These are phyloP conservation scores for Allolobophora icterica DNA, from an alignment of 2,888 invertebrate genomes.

Conservation along the genomic window DNA sequence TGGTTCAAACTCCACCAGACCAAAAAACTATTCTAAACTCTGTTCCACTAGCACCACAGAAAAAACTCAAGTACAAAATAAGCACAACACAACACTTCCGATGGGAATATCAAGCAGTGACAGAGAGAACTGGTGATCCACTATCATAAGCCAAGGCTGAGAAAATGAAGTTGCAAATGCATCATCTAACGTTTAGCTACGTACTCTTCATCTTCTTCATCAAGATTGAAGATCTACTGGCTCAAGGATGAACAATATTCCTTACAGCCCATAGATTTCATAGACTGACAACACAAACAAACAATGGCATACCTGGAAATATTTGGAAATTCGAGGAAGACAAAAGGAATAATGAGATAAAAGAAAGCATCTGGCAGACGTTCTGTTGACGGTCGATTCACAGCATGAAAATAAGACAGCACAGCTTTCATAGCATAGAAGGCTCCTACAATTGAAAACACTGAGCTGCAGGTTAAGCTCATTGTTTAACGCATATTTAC, in stretches of 20 bases:
- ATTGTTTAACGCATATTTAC: too few relatives aligned
- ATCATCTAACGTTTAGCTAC: not conserved
- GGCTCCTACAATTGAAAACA: conserved; percentile 53
- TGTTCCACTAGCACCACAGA: not conserved
- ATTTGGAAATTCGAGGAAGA: conserved; percentile 49
- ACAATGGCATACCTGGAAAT: conserved; percentile 28
- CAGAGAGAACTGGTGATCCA: not conserved
- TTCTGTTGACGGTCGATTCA: conserved; percentile 53
- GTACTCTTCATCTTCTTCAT: not conserved
- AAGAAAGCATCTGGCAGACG: conserved; percentile 59
- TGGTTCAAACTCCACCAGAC: not conserved
- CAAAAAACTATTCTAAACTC: too few relatives aligned
- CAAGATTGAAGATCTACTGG: not conserved
- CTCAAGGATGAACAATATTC: not conserved
- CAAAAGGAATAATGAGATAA: conserved; percentile 60
- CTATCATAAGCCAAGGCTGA: not conserved
- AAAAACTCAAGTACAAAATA: not conserved
- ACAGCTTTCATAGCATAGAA: conserved; percentile 64
- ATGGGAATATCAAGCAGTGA: too few relatives aligned
- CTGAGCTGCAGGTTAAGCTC: not conserved
- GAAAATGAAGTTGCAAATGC: not conserved
- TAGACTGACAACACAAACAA: not conserved
- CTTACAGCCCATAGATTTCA: not conserved
- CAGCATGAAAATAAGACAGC: conserved; percentile 62
- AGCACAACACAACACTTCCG: not conserved